These are phyloP conservation scores for Syngnathus floridae DNA, from an alignment of 2,113 vertebrate species.

Conservation along the genomic window DNA sequence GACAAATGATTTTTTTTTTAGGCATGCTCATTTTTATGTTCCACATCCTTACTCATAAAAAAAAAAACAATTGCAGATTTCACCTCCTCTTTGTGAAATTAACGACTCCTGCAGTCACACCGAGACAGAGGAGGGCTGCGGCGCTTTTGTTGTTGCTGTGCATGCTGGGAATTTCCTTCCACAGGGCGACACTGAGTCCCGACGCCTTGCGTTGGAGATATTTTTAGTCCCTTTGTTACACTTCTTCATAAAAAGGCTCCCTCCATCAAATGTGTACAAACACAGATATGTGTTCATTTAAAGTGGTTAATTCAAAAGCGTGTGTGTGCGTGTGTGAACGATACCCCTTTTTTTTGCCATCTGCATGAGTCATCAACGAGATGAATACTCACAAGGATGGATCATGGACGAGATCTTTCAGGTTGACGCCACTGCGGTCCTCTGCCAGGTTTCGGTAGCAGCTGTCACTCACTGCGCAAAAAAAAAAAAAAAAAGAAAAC, in stretches of 20 bases:
- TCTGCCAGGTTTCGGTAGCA: conserved; percentile 98
- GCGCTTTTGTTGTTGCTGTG: conserved; percentile 47
- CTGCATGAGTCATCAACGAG: conserved; percentile 7
- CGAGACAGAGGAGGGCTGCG: conserved; percentile 29
- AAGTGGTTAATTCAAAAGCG: neutral
- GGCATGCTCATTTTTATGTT: neutral
- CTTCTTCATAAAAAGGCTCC: conserved; percentile 19
- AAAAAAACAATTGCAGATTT: conserved; percentile 27
- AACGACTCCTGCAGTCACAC: conserved; percentile 29
- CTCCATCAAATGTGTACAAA: conserved; percentile 1
- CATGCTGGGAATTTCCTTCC: conserved; percentile 50
- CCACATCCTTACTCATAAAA: conserved; percentile 8
- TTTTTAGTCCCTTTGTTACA: conserved; percentile 49
- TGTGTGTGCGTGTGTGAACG: neutral
- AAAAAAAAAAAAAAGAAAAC: conserved; percentile 7
- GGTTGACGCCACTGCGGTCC: conserved; percentile 98
- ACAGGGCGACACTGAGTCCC: conserved; percentile 37
- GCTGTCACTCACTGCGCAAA: conserved; percentile 91
- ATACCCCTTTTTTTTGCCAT: neutral
- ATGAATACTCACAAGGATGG: conserved; percentile 88
- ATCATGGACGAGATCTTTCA: conserved; percentile 98
- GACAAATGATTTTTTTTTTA: conserved; percentile 8
- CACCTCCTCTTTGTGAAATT: conserved; percentile 33
- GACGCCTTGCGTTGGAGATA: conserved; percentile 42
- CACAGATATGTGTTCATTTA: neutral